Base-by-base conservation (phyloP, 37 sponge, comb jelly and placozoan genomes). In the Corticium candelabrum region DNA sequence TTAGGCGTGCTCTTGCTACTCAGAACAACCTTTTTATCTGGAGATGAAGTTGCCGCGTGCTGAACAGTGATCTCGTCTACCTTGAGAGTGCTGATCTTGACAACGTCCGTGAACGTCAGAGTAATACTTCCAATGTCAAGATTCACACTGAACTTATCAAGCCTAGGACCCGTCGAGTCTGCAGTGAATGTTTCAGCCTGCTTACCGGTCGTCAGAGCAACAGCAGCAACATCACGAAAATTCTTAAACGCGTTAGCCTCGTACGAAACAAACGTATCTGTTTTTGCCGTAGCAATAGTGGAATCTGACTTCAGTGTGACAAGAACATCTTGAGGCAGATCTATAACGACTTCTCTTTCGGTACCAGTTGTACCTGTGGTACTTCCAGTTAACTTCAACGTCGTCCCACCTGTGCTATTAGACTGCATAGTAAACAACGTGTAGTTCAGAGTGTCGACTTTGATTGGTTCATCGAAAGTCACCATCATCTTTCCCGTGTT, bases 161-260 rank as follows among this genome's bases (percentile, higher is more conserved):
- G 82, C 34, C 50, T 34, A 41, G 95, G 95, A 67, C 86, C 80
- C 1, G 90, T 85, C 30, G 88, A 80, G 39, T 94, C 95, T 35
- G 91, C 89, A 41, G 74, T 80, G n/a, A 86, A 67, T 3, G 36
- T 37, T 30, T 57, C 68, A n/a, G 86, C 85, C 11, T 40, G 68
- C 40, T 74, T 31, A n/a, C 81, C 87, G 29, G 70, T 40, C 41
- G 77, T 37, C 30, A 56, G n/a, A 39, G 80, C 43, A 4, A 87
- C 35, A 57, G 85, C 82, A 2, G 34, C 35, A 3, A 94, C 84
- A 2, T 41, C 67, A 34, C 80, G 86, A 77, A 84, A 82, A 72
- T 94, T 91, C 7, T 31, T 50, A 1, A 94, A 79, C 7, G 81
- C 41, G 15, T 81, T 90, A 7, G 34, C 62, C 2, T 80, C 85